Conservation (phyloP, 2,888 invertebrate species). For the Microdon myrmicae region DNA sequence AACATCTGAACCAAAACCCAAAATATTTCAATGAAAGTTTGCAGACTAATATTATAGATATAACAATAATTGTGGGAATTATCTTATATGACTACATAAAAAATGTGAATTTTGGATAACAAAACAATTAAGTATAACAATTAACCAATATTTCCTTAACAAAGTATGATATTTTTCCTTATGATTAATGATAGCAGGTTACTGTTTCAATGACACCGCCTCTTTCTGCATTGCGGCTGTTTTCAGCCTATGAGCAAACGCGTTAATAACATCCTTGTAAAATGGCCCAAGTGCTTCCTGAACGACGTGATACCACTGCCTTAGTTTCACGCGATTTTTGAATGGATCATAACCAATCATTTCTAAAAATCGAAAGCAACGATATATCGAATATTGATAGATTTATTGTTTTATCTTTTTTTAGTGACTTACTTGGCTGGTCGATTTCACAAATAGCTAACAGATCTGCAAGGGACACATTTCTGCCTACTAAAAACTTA, state of each 20-base stretch:
- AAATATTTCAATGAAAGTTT: no score
- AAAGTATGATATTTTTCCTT: no score
- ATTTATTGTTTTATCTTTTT: neutral
- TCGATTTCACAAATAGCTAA: constrained; percentile 81
- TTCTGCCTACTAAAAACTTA: constrained; percentile 72
- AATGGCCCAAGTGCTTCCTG: constrained; percentile 71
- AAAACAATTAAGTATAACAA: no score
- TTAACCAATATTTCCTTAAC: no score
- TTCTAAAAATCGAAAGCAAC: constrained; percentile 67
- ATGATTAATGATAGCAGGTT: no score
- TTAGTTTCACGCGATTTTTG: constrained; percentile 71
- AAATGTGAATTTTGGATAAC: no score
- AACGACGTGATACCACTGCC: constrained; percentile 75
- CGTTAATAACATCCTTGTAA: constrained; percentile 72
- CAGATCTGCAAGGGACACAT: constrained; percentile 78
- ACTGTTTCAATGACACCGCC: constrained; percentile 61
- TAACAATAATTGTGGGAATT: no score
- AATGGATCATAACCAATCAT: constrained; percentile 75
- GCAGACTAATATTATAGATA: no score
- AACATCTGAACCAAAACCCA: no score
- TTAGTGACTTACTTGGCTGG: constrained; percentile 73
- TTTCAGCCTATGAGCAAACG: constrained; percentile 60
- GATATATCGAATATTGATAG: constrained; percentile 4
- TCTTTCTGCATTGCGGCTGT: constrained; percentile 54
- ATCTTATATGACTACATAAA: no score